A percentile compares a stretch with the other conserved stretches of the same genome.
Conservation (phyloP, 2,888 invertebrate species). For the Hemithea aestivaria region DNA sequence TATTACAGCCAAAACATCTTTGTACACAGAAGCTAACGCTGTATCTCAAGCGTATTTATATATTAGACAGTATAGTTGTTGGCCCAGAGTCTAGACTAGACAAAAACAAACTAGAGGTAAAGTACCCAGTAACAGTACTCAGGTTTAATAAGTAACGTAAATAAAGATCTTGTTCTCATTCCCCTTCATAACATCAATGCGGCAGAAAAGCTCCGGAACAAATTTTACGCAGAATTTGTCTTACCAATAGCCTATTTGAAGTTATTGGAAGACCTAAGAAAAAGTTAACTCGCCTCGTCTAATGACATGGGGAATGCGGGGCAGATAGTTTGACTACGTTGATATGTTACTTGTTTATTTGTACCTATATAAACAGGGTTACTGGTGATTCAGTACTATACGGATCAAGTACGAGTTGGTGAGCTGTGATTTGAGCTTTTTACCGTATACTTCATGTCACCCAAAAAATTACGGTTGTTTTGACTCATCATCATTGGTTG, state of each 20-base stretch:
- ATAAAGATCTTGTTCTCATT: not conserved
- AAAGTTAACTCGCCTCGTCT: conserved; percentile 27
- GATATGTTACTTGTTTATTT: not conserved
- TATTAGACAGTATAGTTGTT: too few species aligned
- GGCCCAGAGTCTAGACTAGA: conserved; percentile 5
- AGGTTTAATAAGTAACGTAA: conserved; percentile 27
- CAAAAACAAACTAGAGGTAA: conserved; percentile 22
- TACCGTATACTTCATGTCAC: too few species aligned
- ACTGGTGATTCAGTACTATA: too few species aligned
- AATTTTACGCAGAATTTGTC: conserved; percentile 29
- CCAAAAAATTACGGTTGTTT: too few species aligned
- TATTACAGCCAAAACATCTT: too few species aligned
- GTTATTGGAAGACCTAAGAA: conserved; percentile 29
- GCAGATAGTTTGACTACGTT: conserved; percentile 17
- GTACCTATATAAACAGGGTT: too few species aligned
- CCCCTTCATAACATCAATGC: conserved; percentile 4
- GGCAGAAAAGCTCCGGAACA: conserved; percentile 19
- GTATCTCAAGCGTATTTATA: too few species aligned
- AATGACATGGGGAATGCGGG: conserved; percentile 33
- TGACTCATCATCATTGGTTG: too few species aligned
- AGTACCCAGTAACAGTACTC: conserved; percentile 21
- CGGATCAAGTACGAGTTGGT: too few species aligned
- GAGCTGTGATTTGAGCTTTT: too few species aligned
- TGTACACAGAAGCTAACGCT: too few species aligned
- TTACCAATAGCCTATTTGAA: conserved; percentile 27